Evolutionary conservation across 1,140 invertebrate species (phyloP).

Genomic region (Tetragonula clypearis): DNA sequence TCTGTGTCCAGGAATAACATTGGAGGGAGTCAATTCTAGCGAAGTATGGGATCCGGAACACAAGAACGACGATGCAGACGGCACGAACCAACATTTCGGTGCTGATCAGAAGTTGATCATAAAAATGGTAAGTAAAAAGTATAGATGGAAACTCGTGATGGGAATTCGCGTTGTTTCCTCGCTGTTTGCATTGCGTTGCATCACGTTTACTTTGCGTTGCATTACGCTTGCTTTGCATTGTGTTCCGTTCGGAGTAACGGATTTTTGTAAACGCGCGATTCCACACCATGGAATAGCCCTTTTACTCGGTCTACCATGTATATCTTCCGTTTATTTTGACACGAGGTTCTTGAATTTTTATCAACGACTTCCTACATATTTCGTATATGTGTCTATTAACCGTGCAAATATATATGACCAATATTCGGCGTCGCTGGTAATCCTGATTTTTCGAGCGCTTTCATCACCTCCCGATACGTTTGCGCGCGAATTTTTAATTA

Average conservation of each 20-base stretch:
- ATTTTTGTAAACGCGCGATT: conserved; percentile 26
- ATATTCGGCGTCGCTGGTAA: conserved; percentile 39
- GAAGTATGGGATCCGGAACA: conserved; percentile 80
- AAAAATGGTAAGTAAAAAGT: conserved; percentile 76
- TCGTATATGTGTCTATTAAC: conserved; percentile 5
- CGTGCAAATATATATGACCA: conserved; percentile 14
- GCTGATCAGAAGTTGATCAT: conserved; percentile 81
- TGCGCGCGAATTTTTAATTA: conserved; percentile 60
- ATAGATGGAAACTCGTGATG: background rate
- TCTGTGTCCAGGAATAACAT: conserved; percentile 75
- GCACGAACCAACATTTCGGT: conserved; percentile 76
- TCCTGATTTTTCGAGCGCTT: conserved; percentile 28
- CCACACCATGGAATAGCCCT: background rate
- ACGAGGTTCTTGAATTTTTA: background rate
- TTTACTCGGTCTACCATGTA: background rate
- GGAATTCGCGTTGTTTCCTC: background rate
- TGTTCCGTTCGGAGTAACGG: background rate
- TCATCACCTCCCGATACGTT: conserved; percentile 29
- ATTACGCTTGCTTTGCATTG: background rate
- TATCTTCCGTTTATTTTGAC: background rate
- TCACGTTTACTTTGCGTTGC: no score
- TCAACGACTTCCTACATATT: background rate
- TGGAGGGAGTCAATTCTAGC: conserved; percentile 73
- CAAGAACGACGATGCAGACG: conserved; percentile 78
- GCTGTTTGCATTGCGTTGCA: background rate